Evolutionary conservation across 2,888 invertebrate species (phyloP), one percentile per base, ranked within the genome.

Genomic region (Pherbina coryleti): DNA sequence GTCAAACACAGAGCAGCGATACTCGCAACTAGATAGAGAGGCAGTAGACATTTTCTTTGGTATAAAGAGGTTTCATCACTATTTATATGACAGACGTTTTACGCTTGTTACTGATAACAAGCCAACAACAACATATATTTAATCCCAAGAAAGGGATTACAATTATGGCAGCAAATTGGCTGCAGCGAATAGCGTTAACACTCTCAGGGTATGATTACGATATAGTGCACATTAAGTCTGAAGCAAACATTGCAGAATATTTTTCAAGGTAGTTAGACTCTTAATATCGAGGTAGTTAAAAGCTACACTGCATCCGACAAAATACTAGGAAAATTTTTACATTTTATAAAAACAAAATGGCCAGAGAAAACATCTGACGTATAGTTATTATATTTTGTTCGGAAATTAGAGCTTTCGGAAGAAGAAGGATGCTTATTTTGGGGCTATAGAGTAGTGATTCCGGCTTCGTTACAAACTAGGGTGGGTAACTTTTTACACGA

Each of bases 181-280:
- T 51, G 14, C 51, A 51, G n/a, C 51, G 51, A 14, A 17, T 14
- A n/a, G 51, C 51, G 8, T 3, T 51, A 51, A 51, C n/a, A 51
- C 9, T 51, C 4, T 5, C 51, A 4, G 51, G 51, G 3, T 51
- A 51, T 78, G 75, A 81, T 25, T 84, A 81, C 78, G 79, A 82
- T 19, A 79, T 82, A n/a, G 57, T 71, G 25, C 81, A 82, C 53
- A 67, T 82, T 9, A 81, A 79, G 60, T 83, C 82, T 11, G 64
- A 76, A 8, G 71, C 75, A 17, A 83, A 84, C 75, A 67, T 79
- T 8, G 82, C 83, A 5, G 83, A 84, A 78, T 80, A 78, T 74
- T 82, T 84, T 76, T 84, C 83, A 34, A 72, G 83, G 62, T 75
- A 70, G 11, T 80, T 81, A 25, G 22, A 44, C 28, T 8, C 31